phyloP scores from a whole-genome alignment of 2,113 vertebrate species.

The Gorsachius goisagi region DNA sequence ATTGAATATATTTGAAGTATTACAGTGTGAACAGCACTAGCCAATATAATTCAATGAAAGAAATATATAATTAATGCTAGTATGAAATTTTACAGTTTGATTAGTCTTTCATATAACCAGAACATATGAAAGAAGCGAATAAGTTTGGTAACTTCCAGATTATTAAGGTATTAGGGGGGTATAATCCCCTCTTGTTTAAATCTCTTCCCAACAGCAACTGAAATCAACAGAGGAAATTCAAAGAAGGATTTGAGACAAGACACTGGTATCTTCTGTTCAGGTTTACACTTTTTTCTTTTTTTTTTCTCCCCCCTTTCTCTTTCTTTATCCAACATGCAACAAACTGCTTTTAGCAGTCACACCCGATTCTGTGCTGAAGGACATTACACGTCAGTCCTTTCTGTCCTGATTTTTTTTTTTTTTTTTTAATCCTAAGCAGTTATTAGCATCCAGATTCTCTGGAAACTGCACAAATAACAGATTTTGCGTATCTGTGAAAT shows the following conservation, averaged over 20 bases:
- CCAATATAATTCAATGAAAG: background rate
- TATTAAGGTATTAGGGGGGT: background rate
- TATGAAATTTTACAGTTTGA: background rate
- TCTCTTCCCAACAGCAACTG: constrained; percentile 12
- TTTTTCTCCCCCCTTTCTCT: background rate
- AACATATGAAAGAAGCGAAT: background rate
- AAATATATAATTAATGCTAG: background rate
- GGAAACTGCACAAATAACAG: background rate
- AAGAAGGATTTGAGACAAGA: constrained; percentile 25
- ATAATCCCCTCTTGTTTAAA: background rate
- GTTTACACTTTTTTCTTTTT: background rate
- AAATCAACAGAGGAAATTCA: background rate
- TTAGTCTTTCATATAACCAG: background rate
- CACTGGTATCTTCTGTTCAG: background rate
- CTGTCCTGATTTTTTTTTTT: background rate
- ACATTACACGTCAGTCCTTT: background rate
- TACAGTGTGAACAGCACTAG: background rate
- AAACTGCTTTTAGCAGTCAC: background rate
- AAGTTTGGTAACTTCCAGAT: background rate
- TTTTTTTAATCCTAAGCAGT: background rate
- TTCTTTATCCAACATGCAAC: background rate
- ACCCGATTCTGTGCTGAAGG: background rate
- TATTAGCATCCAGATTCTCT: background rate
- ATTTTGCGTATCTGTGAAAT: background rate
- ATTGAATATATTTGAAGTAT: background rate